Base-by-base conservation (phyloP, 2,797 vertebrate genomes). In the Mormyrus proboscirostris region DNA sequence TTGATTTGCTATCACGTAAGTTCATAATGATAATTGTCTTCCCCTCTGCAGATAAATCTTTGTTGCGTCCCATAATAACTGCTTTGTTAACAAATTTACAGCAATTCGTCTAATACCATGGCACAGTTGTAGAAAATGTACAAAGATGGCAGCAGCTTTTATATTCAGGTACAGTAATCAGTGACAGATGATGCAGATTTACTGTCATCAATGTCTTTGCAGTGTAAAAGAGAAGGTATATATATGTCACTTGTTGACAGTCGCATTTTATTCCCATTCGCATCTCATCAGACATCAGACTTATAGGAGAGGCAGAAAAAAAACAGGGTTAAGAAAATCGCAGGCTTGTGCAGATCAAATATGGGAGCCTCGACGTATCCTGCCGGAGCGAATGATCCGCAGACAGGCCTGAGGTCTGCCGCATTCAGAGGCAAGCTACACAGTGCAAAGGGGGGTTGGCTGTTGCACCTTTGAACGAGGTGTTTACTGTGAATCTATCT, bases 241-340 rank as follows among this genome's bases (percentile, higher is more conserved):
- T 33, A 33, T 33, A 33, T 33, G 69, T 33, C 69, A 41, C 76
- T 9, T 29, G 44, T 62, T n/a, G 38, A 76, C 79, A 89, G 57
- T n/a, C 22, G 12, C 10, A 14, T 73, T 87, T 87, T 50, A 85
- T 90, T 83, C 38, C 0, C n/a, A 38, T 50, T 84, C 84, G 53
- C 51, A 83, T 82, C 82, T 41, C 76, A 53, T 88, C 14, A 59
- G 53, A 79, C 69, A 41, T 87, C 83, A 79, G 47, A 88, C 76
- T 33, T 29, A 90, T 57, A 90, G 76, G 53, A 87, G 82, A 88
- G 88, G 69, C 83, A 47, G 87, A 76, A 10, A 41, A 41, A 51
- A 82, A 38, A 88, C 22, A 47, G 4, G 47, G 6, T 16, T 19
- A 14, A 69, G 49, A 51, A 55, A 41, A 41, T 53, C 16, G 3